Base-by-base conservation (phyloP, 2,113 vertebrate genomes). In the Melanocharis versteri region DNA sequence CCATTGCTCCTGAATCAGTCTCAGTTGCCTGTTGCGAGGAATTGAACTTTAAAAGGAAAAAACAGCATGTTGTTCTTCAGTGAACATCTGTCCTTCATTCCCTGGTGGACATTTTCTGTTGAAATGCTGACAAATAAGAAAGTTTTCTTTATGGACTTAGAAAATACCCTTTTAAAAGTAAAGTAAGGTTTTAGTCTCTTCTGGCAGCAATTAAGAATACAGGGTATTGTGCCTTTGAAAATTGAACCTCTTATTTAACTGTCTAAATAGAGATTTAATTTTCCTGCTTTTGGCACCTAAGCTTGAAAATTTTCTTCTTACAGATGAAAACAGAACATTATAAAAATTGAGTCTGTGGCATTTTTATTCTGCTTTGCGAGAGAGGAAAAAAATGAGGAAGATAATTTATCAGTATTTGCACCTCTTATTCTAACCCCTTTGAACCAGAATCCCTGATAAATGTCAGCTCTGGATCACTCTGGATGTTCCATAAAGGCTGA, bases 231-330 rank as follows among this genome's bases (percentile, higher is more conserved):
- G 47, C 42, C 47, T 90, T 73, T 83, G 89, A 95, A 97, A 94
- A 94, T 10, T 58, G 95, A 95, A 33, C 54, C 66, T 91, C 78
- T 95, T 91, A 96, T 94, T 96, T 94, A 91, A 80, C 90, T 93
- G 85, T 95, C 93, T 96, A 97, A 94, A 95, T 87, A 97, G 62
- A 94, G 94, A 78, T 83, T 66, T 92, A 40, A 94, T 94, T 95
- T 88, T 65, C 71, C 87, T 95, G 82, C 93, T 94, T 95, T 97
- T 95, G 94, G 93, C 96, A 97, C 87, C 78, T 93, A 66, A 89
- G 75, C 87, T 95, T 85, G 87, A 93, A 96, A 96, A 92, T 94
- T 90, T 88, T 93, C 87, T 88, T 87, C 58, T 88, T 54, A 30
- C 78, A 77, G 90, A 90, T 91, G 87, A 93, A 96, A 95, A 88